Base-by-base conservation (phyloP, 1,140 invertebrate genomes). In the Hypsibius dujardini region DNA sequence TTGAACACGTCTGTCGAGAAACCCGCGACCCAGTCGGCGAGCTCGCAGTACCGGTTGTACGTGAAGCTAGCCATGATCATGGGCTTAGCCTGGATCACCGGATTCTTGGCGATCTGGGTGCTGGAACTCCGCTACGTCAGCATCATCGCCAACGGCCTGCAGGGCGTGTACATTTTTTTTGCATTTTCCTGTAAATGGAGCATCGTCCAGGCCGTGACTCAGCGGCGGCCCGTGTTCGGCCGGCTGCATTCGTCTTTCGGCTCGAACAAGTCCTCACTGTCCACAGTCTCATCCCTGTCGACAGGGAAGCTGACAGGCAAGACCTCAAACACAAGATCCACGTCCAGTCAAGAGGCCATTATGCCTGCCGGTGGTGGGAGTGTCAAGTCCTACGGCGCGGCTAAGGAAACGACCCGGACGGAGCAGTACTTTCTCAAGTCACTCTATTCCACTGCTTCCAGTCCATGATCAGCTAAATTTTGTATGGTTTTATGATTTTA, bases 61-160 rank as follows among this genome's bases (percentile, higher is more conserved):
- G 73, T 82, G 7, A 83, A 83, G 71, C 75, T 84, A 1, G 79
- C 79, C 2, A 72, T 79, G 0, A 79, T 84, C 12, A 80, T 83
- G 79, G 82, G 82, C 1, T 67, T 83, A 7, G 80, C 81, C 0
- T 84, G 83, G 83, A 76, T 79, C 28, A 77, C 81, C 42, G 81
- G 80, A 1, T 79, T 82, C 56, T 40, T 82, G 1, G 78, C 81
- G 3, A 47, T 73, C 3, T 73, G 75, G 45, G 69, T 75, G 12
- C 50, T 71, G 7, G 72, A 70, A 1, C 71, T 78, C 3, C 79
- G 79, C 77, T 80, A 79, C 72, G 59, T 76, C 0, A 79, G 77
- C 70, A 76, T 79, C 1, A 73, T 82, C 1, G 76, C 83, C 70
- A 82, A 80, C 72, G 77, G 77, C 3, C 74, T 80, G 2, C 82